These are phyloP conservation scores for Spea multiplicata DNA, from an alignment of 2,113 vertebrate genomes.

Conservation along the genomic window DNA sequence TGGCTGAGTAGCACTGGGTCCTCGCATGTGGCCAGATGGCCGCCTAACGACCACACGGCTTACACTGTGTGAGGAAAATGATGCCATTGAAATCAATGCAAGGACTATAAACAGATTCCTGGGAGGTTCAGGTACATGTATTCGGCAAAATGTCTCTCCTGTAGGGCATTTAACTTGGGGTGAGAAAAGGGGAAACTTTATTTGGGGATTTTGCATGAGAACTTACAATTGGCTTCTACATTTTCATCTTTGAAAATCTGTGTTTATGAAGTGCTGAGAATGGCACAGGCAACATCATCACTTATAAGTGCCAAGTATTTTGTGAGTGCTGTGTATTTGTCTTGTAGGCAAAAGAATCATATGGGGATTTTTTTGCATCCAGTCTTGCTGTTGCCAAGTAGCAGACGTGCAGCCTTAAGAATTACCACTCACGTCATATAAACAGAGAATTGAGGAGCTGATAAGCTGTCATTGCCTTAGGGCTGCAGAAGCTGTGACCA, in stretches of 20 bases:
- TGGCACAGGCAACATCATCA: background rate
- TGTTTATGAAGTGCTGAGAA: background rate
- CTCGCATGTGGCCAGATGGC: too few relatives aligned
- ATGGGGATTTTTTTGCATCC: background rate
- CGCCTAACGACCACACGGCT: too few relatives aligned
- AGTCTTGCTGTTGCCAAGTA: conserved; percentile 21
- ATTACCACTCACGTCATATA: conserved; percentile 30
- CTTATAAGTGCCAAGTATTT: background rate
- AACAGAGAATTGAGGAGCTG: conserved; percentile 24
- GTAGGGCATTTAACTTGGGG: too few relatives aligned
- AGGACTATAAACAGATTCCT: too few relatives aligned
- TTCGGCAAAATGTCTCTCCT: too few relatives aligned
- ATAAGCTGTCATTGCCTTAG: conserved; percentile 41
- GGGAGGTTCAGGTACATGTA: too few relatives aligned
- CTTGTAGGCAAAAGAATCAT: background rate
- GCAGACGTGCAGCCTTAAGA: conserved; percentile 29
- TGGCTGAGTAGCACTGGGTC: too few relatives aligned
- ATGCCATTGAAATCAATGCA: too few relatives aligned
- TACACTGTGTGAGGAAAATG: too few relatives aligned
- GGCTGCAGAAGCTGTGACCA: conserved; percentile 35
- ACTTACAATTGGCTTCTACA: too few relatives aligned
- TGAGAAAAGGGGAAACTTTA: too few relatives aligned
- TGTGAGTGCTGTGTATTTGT: background rate
- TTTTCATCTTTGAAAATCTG: background rate
- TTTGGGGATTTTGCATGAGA: too few relatives aligned